A percentile compares a stretch with the other conserved stretches of the same genome.
Evolutionary conservation across 2,888 invertebrate species (phyloP).

Genomic region (Epistrophe grossulariae): DNA sequence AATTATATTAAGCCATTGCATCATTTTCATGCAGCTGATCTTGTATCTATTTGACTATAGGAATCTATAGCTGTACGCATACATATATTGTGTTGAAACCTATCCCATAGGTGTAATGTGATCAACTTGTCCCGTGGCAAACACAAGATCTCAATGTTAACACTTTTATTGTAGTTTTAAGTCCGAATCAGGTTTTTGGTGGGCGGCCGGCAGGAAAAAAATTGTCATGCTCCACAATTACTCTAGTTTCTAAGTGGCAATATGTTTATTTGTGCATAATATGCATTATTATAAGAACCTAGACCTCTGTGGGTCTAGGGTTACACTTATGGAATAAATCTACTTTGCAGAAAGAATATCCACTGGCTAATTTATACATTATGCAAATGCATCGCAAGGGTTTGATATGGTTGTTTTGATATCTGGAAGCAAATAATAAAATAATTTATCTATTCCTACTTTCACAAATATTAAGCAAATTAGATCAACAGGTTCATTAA

Average conservation of each 20-base stretch:
- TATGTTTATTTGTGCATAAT: slow-evolving; percentile 20
- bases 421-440: slow-evolving; percentile 27
- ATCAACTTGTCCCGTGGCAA: slow-evolving; percentile 53
- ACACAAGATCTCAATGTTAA: slow-evolving; percentile 40
- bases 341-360: slow-evolving; percentile 26
- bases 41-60: not conserved
- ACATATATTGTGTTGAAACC: not conserved
- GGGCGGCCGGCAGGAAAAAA: slow-evolving; percentile 58
- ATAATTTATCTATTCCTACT: slow-evolving; percentile 38
- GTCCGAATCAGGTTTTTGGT: slow-evolving; percentile 58
- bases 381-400: slow-evolving; percentile 40
- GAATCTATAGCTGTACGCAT: not conserved
- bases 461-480: slow-evolving; percentile 25
- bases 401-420: slow-evolving; percentile 25
- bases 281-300: slow-evolving; percentile 24
- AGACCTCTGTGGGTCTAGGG: slow-evolving; percentile 39
- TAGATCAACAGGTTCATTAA: slow-evolving; percentile 16
- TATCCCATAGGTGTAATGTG: slow-evolving; percentile 51
- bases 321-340: slow-evolving; percentile 21
- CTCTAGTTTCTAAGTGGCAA: slow-evolving; percentile 34
- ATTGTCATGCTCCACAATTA: slow-evolving; percentile 19
- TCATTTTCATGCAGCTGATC: slow-evolving; percentile 56
- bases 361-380: slow-evolving; percentile 35
- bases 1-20: slow-evolving; percentile 58
- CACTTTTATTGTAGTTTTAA: slow-evolving; percentile 35